Evolutionary conservation across 2,888 invertebrate species (phyloP), one percentile per base, ranked within the genome.

Genomic region (Parelbella ahira): DNA sequence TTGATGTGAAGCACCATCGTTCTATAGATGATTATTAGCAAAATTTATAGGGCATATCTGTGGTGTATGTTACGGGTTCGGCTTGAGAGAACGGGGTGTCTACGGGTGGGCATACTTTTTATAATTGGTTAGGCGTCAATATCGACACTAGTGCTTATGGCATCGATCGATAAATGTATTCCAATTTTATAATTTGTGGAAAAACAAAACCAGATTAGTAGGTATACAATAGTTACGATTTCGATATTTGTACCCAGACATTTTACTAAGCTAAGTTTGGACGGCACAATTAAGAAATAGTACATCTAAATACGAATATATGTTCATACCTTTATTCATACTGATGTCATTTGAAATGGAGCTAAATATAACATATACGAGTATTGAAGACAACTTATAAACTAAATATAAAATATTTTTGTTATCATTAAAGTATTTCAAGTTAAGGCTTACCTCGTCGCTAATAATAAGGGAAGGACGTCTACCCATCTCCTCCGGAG

Each of bases 381-480:
- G 15, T 4, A 3, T 48, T 46, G 10, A 32, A 24, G 29, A 36
- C 5, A 48, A 42, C 20, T 46, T 50, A 38, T 19, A 30, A 29
- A 15, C 23, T 29, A 44, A 28, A 36, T 39, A 38, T 44, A 47
- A 45, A 39, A 39, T 29, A 33, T 5, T 20, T 15, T 3, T 38
- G 25, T 43, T 46, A 30, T 20, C 10, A 15, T 11, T 8, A 12
- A n/a, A 21, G 18, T 13, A 11, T n/a, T n/a, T n/a, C 7, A 9
- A 4, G 30, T 39, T 7, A 28, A 46, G 77, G 86, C 90, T 81
- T 93, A 97, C 97, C 95, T 97, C 97, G 81, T 97, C 97, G 72
- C 96, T 95, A 72, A 97, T 96, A 67, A 97, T 94, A 58, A 97
- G 90, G 60, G 96, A 96, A 56, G 97, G 95, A 60, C 97, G 91